A percentile compares a stretch with the other conserved stretches of the same genome.
These are phyloP conservation scores for Lytechinus pictus DNA, from an alignment of 35 echinoderm and acorn worm genomes.

Conservation along the genomic window DNA sequence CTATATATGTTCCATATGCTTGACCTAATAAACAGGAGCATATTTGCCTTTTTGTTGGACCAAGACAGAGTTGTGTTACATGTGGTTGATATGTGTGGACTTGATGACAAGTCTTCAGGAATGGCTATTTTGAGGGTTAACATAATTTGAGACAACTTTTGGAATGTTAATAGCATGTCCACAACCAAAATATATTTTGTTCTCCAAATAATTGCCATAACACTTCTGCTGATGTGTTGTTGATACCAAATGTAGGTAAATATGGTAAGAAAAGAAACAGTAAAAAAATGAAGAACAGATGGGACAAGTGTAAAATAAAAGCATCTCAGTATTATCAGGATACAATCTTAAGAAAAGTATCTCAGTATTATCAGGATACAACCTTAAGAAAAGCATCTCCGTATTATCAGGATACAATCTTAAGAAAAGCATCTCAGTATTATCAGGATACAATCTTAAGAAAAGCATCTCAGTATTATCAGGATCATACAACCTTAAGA, in stretches of 20 bases:
- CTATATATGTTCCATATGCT: slow-evolving; percentile 3
- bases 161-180: slow-evolving; percentile 11
- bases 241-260: background rate
- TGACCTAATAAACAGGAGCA: background rate
- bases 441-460: too few relatives aligned
- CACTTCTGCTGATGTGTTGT: background rate
- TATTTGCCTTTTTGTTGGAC: background rate
- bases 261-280: background rate
- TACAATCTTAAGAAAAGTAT: too few relatives aligned
- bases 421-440: too few relatives aligned
- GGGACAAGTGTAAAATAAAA: background rate
- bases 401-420: too few relatives aligned
- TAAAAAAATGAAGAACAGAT: background rate
- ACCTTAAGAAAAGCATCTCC: too few relatives aligned
- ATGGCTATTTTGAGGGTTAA: slow-evolving; percentile 12
- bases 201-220: background rate
- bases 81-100: background rate
- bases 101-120: background rate
- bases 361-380: too few relatives aligned
- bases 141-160: background rate
- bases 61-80: background rate
- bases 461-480: too few relatives aligned
- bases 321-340: background rate
- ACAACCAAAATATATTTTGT: background rate
- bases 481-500: too few relatives aligned